These are phyloP conservation scores for Epinephelus coioides DNA, from an alignment of 2,797 vertebrate genomes.

Conservation along the genomic window DNA sequence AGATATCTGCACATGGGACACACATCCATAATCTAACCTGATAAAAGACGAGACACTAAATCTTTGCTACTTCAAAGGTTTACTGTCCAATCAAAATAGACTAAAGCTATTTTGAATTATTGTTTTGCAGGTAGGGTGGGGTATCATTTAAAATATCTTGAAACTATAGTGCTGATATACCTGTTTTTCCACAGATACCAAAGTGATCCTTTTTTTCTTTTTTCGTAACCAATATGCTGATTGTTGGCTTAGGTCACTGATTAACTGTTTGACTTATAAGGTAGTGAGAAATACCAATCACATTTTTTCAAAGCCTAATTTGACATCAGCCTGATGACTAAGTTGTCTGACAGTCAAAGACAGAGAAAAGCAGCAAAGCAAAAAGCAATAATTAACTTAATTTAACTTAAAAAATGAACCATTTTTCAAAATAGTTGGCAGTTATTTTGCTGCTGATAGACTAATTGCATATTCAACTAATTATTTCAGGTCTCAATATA, in stretches of 20 bases:
- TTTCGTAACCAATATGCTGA: not conserved
- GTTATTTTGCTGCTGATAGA: not conserved
- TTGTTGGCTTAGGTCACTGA: not conserved
- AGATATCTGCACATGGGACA: constrained; percentile 31
- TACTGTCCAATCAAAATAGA: constrained; percentile 1
- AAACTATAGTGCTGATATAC: not conserved
- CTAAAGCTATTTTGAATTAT: not conserved
- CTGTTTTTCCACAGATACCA: too few species aligned
- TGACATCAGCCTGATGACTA: not conserved
- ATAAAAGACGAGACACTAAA: constrained; percentile 13
- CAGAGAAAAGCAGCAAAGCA: not conserved
- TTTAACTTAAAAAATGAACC: not conserved
- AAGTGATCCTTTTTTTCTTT: not conserved
- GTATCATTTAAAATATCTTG: not conserved
- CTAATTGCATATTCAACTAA: not conserved
- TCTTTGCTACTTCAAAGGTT: constrained; percentile 7
- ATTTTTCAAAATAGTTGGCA: not conserved
- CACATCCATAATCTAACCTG: constrained; percentile 1
- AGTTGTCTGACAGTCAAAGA: not conserved
- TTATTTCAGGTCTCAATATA: not conserved
- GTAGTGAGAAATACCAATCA: not conserved
- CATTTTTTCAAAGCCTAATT: not conserved
- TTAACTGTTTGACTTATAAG: not conserved
- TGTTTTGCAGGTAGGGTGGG: not conserved
- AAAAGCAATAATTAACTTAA: not conserved